phyloP scores from a whole-genome alignment of 2,113 vertebrate genomes.

The Microcebus jonahi region DNA sequence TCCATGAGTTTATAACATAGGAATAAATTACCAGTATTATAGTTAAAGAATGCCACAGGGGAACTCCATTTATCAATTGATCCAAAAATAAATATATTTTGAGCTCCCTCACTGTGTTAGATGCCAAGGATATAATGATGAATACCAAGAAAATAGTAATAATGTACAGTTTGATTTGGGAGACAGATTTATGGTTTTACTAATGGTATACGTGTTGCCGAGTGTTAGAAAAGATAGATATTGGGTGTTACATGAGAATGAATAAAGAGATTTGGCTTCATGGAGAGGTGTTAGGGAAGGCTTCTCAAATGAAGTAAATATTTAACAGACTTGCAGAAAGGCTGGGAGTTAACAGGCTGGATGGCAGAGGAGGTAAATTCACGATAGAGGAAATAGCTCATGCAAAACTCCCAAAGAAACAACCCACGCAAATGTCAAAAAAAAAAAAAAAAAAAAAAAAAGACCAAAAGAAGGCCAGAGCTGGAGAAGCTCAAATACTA shows the following conservation, averaged over 20 bases:
- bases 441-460: not conserved
- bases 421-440: not conserved
- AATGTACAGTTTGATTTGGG: not conserved
- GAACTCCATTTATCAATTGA: not conserved
- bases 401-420: not conserved
- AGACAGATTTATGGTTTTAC: not conserved
- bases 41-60: not conserved
- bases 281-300: not conserved
- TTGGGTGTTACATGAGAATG: not conserved
- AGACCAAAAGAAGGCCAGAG: not conserved
- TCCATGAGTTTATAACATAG: not conserved
- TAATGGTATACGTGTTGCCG: not conserved
- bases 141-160: not conserved
- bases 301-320: not conserved
- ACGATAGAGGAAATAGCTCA: not conserved
- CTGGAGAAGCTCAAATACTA: fast-evolving
- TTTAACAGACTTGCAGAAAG: not conserved
- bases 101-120: not conserved
- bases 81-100: not conserved
- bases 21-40: not conserved
- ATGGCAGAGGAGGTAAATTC: not conserved
- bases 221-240: not conserved
- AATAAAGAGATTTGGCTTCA: not conserved
- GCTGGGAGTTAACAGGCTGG: not conserved
- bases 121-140: not conserved